phyloP scores from a whole-genome alignment of 2,113 vertebrate genomes.

The Dermatemys mawii region DNA sequence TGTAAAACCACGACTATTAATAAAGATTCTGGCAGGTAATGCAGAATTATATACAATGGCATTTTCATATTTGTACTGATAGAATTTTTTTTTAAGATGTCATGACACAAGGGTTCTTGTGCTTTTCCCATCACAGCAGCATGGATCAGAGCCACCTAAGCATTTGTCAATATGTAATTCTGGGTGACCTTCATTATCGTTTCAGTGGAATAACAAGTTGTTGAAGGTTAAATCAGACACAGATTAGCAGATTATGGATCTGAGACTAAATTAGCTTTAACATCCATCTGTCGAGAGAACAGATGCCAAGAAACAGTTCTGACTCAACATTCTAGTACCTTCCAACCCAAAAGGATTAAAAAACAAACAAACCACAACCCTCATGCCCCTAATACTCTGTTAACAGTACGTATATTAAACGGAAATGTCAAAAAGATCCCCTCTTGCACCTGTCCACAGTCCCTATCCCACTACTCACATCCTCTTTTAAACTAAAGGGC shows the following conservation, averaged over 20 bases:
- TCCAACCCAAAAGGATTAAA: neutral
- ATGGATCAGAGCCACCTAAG: neutral
- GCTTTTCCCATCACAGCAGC: neutral
- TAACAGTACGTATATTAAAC: neutral
- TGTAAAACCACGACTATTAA: neutral
- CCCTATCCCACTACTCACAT: neutral
- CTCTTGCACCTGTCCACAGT: neutral
- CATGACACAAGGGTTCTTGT: neutral
- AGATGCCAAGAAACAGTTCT: neutral
- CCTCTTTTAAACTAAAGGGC: too few species aligned
- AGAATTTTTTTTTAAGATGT: neutral
- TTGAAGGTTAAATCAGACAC: neutral
- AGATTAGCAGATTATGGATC: neutral
- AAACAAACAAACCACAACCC: neutral
- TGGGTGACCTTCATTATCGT: neutral
- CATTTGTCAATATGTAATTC: neutral
- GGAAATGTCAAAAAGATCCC: neutral
- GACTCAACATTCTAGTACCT: neutral
- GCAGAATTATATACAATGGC: neutral
- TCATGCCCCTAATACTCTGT: neutral
- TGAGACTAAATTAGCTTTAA: neutral
- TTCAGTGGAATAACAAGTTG: neutral
- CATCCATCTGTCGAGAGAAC: neutral
- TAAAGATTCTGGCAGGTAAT: neutral
- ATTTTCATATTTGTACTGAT: neutral